Conservation (phyloP, 2,888 invertebrate genomes). For the Epinotia brunnichana region DNA sequence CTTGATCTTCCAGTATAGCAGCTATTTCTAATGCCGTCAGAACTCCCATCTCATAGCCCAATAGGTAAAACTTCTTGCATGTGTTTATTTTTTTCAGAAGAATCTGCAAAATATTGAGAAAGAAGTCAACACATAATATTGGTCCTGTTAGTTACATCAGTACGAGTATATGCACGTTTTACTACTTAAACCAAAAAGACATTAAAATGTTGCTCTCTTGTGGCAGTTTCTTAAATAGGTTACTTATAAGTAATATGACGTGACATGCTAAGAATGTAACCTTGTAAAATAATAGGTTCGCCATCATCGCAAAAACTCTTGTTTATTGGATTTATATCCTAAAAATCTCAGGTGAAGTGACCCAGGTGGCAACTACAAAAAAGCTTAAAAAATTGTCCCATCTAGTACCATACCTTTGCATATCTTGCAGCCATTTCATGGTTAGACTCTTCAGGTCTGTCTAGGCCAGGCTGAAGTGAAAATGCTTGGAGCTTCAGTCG, state of each 20-base stretch:
- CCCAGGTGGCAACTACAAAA: neutral
- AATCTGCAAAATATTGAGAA: constrained; percentile 33
- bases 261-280: too few relatives aligned
- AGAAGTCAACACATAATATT: neutral
- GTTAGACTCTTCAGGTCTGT: constrained; percentile 54
- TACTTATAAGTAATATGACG: too few relatives aligned
- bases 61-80: constrained; percentile 57
- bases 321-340: too few relatives aligned
- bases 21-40: constrained; percentile 63
- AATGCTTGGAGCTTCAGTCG: constrained; percentile 59
- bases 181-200: too few relatives aligned
- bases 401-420: constrained; percentile 51
- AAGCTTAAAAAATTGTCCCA: neutral
- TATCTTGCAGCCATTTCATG: constrained; percentile 56
- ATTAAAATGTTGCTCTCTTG: too few relatives aligned
- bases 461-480: constrained; percentile 60
- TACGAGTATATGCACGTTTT: too few relatives aligned
- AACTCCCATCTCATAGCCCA: constrained; percentile 66
- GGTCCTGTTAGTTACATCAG: too few relatives aligned
- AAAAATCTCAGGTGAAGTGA: too few relatives aligned
- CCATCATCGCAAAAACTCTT: too few relatives aligned
- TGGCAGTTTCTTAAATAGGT: too few relatives aligned
- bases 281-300: too few relatives aligned
- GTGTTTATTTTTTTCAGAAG: constrained; percentile 40
- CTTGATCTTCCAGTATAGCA: constrained; percentile 60